Evolutionary conservation across 1,140 invertebrate species (phyloP).

Genomic region (Calephelis virginiensis): DNA sequence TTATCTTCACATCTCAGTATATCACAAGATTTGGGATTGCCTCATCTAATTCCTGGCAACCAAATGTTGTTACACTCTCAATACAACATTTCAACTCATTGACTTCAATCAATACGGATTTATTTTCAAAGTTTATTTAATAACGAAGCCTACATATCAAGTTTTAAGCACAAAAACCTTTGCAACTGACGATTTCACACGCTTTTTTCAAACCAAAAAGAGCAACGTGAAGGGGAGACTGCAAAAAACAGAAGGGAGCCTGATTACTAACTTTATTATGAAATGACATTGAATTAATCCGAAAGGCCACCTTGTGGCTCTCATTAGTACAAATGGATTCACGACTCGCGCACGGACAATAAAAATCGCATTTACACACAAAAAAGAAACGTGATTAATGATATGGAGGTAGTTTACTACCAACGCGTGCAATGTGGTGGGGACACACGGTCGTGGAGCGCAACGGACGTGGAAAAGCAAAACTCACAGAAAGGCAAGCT

Average conservation of each 20-base stretch:
- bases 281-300: constrained; percentile 69
- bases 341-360: constrained; percentile 58
- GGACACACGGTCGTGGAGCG: constrained; percentile 29
- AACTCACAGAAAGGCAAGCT: not conserved
- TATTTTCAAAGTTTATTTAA: too few relatives aligned
- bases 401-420: constrained; percentile 45
- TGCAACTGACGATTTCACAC: constrained; percentile 40
- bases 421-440: constrained; percentile 28
- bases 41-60: too few relatives aligned
- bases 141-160: not conserved
- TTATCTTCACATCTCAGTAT: too few relatives aligned
- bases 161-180: not conserved
- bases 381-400: constrained; percentile 70
- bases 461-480: constrained; percentile 19
- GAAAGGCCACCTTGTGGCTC: constrained; percentile 63
- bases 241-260: constrained; percentile 41
- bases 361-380: constrained; percentile 72
- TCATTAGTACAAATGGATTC: constrained; percentile 72
- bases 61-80: too few relatives aligned
- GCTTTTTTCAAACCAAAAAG: constrained; percentile 32
- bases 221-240: constrained; percentile 28
- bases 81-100: too few relatives aligned
- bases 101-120: too few relatives aligned
- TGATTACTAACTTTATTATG: constrained; percentile 52
- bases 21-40: too few relatives aligned